Evolutionary conservation across 2,113 vertebrate genomes (phyloP).

Genomic region (pig (Sus scrofa)): DNA sequence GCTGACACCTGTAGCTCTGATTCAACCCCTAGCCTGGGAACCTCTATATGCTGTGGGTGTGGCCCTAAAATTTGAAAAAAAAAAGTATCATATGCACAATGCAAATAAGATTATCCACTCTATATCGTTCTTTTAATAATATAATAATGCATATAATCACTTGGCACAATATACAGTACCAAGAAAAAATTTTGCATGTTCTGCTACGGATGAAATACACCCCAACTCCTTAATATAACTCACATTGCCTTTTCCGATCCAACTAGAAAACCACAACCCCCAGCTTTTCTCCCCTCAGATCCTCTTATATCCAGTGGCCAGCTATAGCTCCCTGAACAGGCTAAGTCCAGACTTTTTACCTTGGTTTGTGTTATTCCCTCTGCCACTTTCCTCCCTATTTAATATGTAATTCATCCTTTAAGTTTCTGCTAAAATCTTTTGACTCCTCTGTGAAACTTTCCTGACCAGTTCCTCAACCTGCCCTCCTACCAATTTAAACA

Average conservation of each 20-base stretch:
- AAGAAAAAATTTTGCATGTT: not conserved
- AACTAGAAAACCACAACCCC: not conserved
- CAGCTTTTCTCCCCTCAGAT: not conserved
- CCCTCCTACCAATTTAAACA: not conserved
- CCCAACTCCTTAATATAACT: not conserved
- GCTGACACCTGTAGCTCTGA: too few relatives aligned
- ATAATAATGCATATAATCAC: not conserved
- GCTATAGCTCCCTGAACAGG: not conserved
- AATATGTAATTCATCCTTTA: not conserved
- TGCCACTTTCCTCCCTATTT: not conserved
- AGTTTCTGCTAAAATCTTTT: not conserved
- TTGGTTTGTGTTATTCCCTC: not conserved
- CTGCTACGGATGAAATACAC: not conserved
- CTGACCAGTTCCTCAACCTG: not conserved
- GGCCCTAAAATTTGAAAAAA: too few relatives aligned
- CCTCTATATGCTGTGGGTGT: too few relatives aligned
- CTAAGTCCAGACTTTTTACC: not conserved
- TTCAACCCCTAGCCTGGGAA: too few relatives aligned
- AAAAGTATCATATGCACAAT: not conserved
- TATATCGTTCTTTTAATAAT: not conserved
- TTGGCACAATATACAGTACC: not conserved
- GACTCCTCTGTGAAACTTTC: not conserved
- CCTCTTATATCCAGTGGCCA: not conserved
- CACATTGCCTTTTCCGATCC: not conserved
- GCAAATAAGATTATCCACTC: not conserved